A percentile compares a stretch with the other conserved stretches of the same genome.
Evolutionary conservation across 2,888 invertebrate genomes (phyloP).

Genomic region (Auanema freiburgensis): DNA sequence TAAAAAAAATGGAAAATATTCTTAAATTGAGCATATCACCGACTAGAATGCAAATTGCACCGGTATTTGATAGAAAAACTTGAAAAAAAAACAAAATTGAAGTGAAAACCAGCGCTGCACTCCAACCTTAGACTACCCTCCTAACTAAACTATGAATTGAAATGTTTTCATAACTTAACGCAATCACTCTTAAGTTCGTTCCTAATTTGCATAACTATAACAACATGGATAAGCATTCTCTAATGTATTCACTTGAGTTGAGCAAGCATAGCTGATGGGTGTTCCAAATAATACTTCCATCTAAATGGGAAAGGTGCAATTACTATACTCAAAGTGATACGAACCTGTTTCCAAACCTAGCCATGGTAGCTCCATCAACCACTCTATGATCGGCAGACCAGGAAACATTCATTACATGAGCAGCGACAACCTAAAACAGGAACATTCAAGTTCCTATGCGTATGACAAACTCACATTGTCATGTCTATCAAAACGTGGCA

Average conservation of each 20-base stretch:
- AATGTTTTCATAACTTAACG: too few relatives aligned
- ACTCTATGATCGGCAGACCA: conserved; percentile 97
- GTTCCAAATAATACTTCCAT: conserved; percentile 49
- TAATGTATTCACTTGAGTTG: conserved; percentile 39
- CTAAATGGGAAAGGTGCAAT: conserved; percentile 20
- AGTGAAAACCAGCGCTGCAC: too few relatives aligned
- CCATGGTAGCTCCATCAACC: conserved; percentile 95
- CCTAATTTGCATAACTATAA: too few relatives aligned
- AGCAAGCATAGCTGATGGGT: conserved; percentile 48
- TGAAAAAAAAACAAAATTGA: too few relatives aligned
- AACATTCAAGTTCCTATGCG: conserved; percentile 24
- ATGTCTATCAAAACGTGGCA: conserved; percentile 53
- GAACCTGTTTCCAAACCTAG: conserved; percentile 81
- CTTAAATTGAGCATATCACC: too few relatives aligned
- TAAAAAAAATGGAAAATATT: too few relatives aligned
- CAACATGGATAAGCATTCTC: too few relatives aligned
- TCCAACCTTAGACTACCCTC: too few relatives aligned
- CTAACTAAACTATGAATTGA: too few relatives aligned
- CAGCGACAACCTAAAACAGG: conserved; percentile 74
- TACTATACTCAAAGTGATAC: not conserved
- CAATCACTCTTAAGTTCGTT: too few relatives aligned
- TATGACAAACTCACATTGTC: conserved; percentile 39
- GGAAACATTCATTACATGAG: conserved; percentile 82
- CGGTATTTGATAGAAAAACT: too few relatives aligned
- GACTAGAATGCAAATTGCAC: too few relatives aligned